These are phyloP conservation scores for Sphyrna mokarran DNA, from an alignment of 2,113 vertebrate species.

Conservation along the genomic window DNA sequence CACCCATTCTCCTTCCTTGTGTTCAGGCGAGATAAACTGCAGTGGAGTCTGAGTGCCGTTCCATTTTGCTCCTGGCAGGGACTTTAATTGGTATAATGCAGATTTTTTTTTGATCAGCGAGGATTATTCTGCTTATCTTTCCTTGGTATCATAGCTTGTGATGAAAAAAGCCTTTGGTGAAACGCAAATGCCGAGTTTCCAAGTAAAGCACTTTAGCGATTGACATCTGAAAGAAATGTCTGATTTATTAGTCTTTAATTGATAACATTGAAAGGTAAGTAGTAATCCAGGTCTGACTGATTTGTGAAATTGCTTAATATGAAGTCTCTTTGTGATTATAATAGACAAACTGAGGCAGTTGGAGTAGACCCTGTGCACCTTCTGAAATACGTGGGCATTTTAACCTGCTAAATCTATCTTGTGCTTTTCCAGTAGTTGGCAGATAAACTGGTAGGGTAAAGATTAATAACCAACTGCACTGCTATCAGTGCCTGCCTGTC, in stretches of 20 bases:
- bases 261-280: slow-evolving; percentile 80
- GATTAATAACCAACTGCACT: slow-evolving; percentile 82
- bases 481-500: slow-evolving; percentile 95
- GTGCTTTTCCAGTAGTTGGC: slow-evolving; percentile 79
- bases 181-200: slow-evolving; percentile 84
- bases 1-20: slow-evolving; percentile 65
- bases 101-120: slow-evolving; percentile 94
- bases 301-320: slow-evolving; percentile 85
- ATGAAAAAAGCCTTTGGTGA: slow-evolving; percentile 89
- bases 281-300: slow-evolving; percentile 73
- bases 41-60: slow-evolving; percentile 62
- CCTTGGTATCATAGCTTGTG: slow-evolving; percentile 88
- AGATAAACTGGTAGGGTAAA: slow-evolving; percentile 80
- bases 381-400: slow-evolving; percentile 39
- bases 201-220: slow-evolving; percentile 77
- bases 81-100: slow-evolving; percentile 99
- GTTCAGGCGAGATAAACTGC: slow-evolving; percentile 83
- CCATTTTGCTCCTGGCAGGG: slow-evolving; percentile 75
- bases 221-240: slow-evolving; percentile 89
- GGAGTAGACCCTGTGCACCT: neutral
- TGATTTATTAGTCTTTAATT: slow-evolving; percentile 95
- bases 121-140: slow-evolving; percentile 96
- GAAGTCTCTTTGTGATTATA: slow-evolving; percentile 62
- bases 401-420: slow-evolving; percentile 73
- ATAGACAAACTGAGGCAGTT: slow-evolving; percentile 40